Base-by-base conservation (phyloP, 2,113 vertebrate genomes). In the Neogale vison region DNA sequence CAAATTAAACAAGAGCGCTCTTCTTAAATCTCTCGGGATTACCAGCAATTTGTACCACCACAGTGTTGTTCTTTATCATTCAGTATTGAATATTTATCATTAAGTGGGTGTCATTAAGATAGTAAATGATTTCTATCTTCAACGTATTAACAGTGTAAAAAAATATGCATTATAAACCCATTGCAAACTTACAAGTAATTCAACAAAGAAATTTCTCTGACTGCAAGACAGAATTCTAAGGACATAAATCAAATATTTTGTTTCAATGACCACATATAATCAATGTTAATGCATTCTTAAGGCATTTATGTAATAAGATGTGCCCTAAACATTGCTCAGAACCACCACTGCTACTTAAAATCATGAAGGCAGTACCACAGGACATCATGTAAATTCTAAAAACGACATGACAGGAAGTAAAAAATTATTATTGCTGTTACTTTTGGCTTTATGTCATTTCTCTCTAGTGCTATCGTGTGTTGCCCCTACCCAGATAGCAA, bases 381-480 rank as follows among this genome's bases (percentile, higher is more conserved):
- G 17, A 63, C 42, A 87, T 88, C 84, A 39, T 34, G 8, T 50
- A 39, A 90, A 76, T 85, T 88, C 45, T 92, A 96, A 97, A 90
- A 95, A 14, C 3, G 6, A 77, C 34, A 84, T 47, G 71, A 89
- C 31, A 92, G 42, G 65, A 91, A 82, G 55, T 63, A 6, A 72
- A 47, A 97, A 88, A 81, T 86, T 39, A 97, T 87, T 50, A 95
- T 11, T 88, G 50, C 55, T 83, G 47, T 85, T 72, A 92, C 85
- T 85, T 67, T 39, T 65, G 69, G 72, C 71, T 96, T 84, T 69
- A 29, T 96, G 83, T 89, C 90, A 97, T 63, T 85, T 93, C 45
- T 90, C 80, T 87, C 1, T 83, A 42, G 83, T 77, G 87, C 39
- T 63, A 95, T 39, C 69, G 36, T 90, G 24, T 39, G 39, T 59